phyloP scores from a whole-genome alignment of 2,797 vertebrate genomes.

The Xenentodon cancila region DNA sequence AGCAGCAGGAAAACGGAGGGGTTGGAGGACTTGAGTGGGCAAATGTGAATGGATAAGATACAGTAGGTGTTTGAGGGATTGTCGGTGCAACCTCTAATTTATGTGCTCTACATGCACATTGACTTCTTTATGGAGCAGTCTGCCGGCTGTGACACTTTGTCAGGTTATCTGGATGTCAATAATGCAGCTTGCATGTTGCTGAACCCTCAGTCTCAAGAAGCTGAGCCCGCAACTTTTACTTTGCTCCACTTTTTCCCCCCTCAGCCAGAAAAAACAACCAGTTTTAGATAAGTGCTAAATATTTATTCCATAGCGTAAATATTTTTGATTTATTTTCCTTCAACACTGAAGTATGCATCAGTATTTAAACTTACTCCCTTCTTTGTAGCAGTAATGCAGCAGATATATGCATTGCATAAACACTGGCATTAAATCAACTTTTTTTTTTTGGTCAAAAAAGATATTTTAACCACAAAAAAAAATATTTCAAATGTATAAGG shows the following conservation, averaged over 20 bases:
- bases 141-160: slow-evolving; percentile 8
- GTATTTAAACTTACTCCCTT: slow-evolving; percentile 8
- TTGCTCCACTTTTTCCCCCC: slow-evolving; percentile 4
- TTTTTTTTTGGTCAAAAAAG: not conserved
- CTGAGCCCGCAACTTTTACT: slow-evolving; percentile 47
- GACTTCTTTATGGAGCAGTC: slow-evolving; percentile 1
- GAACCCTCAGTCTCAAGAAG: slow-evolving; percentile 41
- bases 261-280: not conserved
- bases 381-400: slow-evolving; percentile 27
- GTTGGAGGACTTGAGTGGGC: not conserved
- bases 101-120: not conserved
- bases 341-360: slow-evolving; percentile 14
- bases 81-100: not conserved
- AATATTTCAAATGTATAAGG: not conserved
- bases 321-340: slow-evolving; percentile 7
- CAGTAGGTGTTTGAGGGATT: not conserved
- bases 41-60: not conserved
- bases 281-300: slow-evolving; percentile 13
- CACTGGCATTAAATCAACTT: not conserved
- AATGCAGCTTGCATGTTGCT: slow-evolving; percentile 53
- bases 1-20: slow-evolving; percentile 9
- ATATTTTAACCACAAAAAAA: not conserved
- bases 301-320: slow-evolving; percentile 6
- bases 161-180: slow-evolving; percentile 22
- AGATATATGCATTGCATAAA: slow-evolving; percentile 16